phyloP scores from a whole-genome alignment of 2,113 vertebrate species.

The Tinamus guttatus region DNA sequence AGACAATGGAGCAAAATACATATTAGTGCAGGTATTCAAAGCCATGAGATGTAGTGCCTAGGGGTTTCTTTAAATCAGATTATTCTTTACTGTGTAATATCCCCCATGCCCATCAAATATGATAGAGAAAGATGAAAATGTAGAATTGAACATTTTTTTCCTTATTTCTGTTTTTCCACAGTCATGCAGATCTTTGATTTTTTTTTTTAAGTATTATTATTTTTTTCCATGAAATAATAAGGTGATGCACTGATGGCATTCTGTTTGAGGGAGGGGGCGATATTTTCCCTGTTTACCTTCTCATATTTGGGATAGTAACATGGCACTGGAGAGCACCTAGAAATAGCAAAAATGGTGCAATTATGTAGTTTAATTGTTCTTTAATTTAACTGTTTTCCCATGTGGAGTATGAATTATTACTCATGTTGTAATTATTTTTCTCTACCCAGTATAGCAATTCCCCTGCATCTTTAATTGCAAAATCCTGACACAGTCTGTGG shows the following conservation, averaged over 20 bases:
- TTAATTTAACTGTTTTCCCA: background rate
- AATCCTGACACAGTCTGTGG: background rate
- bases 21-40: background rate
- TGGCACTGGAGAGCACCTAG: background rate
- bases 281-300: background rate
- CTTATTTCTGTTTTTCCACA: background rate
- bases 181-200: background rate
- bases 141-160: background rate
- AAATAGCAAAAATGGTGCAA: background rate
- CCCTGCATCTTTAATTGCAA: background rate
- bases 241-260: background rate
- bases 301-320: background rate
- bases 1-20: background rate
- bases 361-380: background rate
- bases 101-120: background rate
- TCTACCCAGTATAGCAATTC: background rate
- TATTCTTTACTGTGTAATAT: background rate
- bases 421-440: background rate
- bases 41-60: background rate
- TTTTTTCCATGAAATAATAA: background rate
- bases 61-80: background rate
- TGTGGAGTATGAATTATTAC: background rate
- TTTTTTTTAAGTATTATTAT: no score
- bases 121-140: background rate
- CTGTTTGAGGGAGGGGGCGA: background rate